A percentile compares a stretch with the other conserved stretches of the same genome.
Evolutionary conservation across 1,140 invertebrate genomes (phyloP).

Genomic region (Aricia agestis): DNA sequence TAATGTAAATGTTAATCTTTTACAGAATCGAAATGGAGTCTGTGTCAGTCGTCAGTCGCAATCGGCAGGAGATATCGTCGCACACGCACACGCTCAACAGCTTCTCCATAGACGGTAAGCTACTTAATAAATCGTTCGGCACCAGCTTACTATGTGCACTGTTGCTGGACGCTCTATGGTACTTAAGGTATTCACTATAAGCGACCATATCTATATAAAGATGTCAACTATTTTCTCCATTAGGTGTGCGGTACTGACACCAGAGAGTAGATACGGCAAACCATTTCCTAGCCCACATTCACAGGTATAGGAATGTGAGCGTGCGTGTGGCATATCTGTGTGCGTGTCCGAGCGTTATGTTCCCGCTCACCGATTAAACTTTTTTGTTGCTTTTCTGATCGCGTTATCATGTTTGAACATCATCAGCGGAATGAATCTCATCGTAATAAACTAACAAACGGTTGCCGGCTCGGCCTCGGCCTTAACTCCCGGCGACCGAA

Average conservation of each 20-base stretch:
- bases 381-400: constrained; percentile 26
- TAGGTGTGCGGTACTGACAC: constrained; percentile 74
- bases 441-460: constrained; percentile 58
- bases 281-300: constrained; percentile 69
- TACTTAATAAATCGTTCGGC: background rate
- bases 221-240: constrained; percentile 66
- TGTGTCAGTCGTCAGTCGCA: constrained; percentile 78
- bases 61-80: constrained; percentile 52
- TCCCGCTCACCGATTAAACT: constrained; percentile 33
- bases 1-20: background rate
- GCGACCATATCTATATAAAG: constrained; percentile 28
- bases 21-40: constrained; percentile 84
- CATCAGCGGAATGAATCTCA: constrained; percentile 3
- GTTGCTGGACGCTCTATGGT: constrained; percentile 15
- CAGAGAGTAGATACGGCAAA: constrained; percentile 72
- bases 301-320: constrained; percentile 74
- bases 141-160: background rate
- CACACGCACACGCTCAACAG: constrained; percentile 54
- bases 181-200: constrained; percentile 18
- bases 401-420: constrained; percentile 17
- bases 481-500: constrained; percentile 22
- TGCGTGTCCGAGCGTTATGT: constrained; percentile 46
- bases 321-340: constrained; percentile 67
- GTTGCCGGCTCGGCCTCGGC: constrained; percentile 52
- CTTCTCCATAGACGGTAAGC: constrained; percentile 68